Conservation (phyloP, 2,888 invertebrate genomes). For the Leucophenga maculata region DNA sequence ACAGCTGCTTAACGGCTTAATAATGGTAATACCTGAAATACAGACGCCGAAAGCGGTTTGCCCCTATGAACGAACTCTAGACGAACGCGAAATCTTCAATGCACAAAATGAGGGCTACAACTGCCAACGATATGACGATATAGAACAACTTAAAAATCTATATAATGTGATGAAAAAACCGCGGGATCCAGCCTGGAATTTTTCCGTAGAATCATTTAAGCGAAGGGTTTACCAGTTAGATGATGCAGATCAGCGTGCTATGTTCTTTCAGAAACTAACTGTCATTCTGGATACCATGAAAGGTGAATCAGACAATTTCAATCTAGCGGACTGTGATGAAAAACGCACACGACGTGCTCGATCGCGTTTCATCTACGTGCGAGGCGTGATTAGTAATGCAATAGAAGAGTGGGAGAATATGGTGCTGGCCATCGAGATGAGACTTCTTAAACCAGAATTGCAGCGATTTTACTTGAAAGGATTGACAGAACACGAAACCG, state of each 20-base stretch:
- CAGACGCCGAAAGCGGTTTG: neutral
- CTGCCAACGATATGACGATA: conserved; percentile 37
- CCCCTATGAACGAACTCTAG: conserved; percentile 42
- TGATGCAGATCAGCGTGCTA: conserved; percentile 18
- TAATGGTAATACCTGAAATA: conserved; percentile 13
- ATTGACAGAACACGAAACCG: neutral
- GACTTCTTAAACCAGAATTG: conserved; percentile 31
- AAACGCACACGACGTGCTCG: conserved; percentile 35
- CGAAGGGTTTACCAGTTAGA: conserved; percentile 32
- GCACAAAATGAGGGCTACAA: conserved; percentile 40
- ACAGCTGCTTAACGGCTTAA: neutral
- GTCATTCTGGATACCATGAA: conserved; percentile 23
- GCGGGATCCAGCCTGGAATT: conserved; percentile 42
- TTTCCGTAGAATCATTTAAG: conserved; percentile 41
- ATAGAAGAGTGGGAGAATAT: conserved; percentile 57
- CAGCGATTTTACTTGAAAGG: neutral
- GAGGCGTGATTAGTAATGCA: conserved; percentile 48
- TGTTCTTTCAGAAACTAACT: conserved; percentile 36
- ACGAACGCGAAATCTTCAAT: conserved; percentile 47
- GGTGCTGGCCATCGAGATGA: conserved; percentile 36
- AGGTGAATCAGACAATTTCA: neutral
- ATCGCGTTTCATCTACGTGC: conserved; percentile 50
- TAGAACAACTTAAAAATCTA: conserved; percentile 36
- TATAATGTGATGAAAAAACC: conserved; percentile 25
- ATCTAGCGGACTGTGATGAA: conserved; percentile 18